Conservation (phyloP, 2,888 invertebrate genomes). For the Pyrrhia umbra region DNA sequence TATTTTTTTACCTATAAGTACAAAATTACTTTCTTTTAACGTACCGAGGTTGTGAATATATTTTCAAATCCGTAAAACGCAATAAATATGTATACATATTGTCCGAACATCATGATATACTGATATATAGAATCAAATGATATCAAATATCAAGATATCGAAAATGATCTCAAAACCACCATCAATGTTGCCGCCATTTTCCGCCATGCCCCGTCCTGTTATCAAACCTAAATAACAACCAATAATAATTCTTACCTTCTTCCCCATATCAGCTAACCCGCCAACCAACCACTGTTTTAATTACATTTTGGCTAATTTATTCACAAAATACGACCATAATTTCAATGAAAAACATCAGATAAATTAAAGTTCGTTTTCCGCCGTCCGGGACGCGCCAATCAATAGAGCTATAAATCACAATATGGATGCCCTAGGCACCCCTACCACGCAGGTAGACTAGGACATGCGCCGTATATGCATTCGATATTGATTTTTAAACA, state of each 20-base stretch:
- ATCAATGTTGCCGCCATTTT: constrained; percentile 14
- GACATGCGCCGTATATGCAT: constrained; percentile 43
- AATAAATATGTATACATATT: too few relatives aligned
- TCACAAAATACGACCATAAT: background rate
- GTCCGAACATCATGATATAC: too few relatives aligned
- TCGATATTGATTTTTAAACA: constrained; percentile 30
- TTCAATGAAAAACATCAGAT: background rate
- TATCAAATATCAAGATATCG: background rate
- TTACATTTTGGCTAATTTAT: background rate
- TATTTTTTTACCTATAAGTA: too few relatives aligned
- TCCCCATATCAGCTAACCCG: background rate
- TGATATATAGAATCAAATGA: background rate
- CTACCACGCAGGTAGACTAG: constrained; percentile 37
- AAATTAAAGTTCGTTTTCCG: background rate
- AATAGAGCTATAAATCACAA: constrained; percentile 40
- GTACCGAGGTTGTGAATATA: too few relatives aligned
- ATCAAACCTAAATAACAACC: background rate
- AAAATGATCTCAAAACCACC: background rate
- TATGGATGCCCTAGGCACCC: constrained; percentile 32
- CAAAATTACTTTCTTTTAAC: too few relatives aligned
- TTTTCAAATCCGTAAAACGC: too few relatives aligned
- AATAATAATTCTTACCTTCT: background rate
- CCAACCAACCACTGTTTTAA: background rate
- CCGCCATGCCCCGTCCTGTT: background rate
- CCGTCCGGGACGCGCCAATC: constrained; percentile 15